Percentiles rank a stretch among this genome's conserved stretches.
phyloP scores from a whole-genome alignment of 2,113 vertebrate genomes.

The Pandion haliaetus region DNA sequence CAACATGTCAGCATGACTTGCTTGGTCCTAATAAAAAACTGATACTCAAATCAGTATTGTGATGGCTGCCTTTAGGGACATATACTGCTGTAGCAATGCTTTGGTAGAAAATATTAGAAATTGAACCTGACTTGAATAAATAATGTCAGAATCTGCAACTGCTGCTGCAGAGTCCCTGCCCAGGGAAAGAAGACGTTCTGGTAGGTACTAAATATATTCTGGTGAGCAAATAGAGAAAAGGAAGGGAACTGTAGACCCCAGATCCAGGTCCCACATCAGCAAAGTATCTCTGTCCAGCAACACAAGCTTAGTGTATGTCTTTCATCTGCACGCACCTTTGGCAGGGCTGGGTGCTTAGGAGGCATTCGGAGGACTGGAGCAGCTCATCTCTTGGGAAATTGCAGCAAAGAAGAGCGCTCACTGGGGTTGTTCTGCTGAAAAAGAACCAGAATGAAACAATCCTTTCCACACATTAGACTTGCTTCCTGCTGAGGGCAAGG shows the following conservation, averaged over 20 bases:
- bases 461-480: not conserved
- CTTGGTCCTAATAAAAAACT: not conserved
- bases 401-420: not conserved
- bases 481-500: not conserved
- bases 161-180: not conserved
- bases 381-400: not conserved
- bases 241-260: not conserved
- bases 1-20: accelerated
- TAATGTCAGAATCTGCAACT: not conserved
- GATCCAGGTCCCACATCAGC: not conserved
- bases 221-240: not conserved
- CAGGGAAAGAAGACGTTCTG: not conserved
- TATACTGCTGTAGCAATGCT: not conserved
- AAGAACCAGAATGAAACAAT: not conserved
- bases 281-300: not conserved
- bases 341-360: not conserved
- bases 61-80: not conserved
- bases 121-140: not conserved
- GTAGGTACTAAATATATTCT: not conserved
- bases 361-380: not conserved
- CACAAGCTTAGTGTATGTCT: accelerated
- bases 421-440: not conserved
- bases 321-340: not conserved
- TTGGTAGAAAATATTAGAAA: not conserved
- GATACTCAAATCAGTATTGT: not conserved